A percentile compares a stretch with the other conserved stretches of the same genome.
Evolutionary conservation across 2,113 vertebrate species (phyloP).

Genomic region (Zosterops borbonicus): DNA sequence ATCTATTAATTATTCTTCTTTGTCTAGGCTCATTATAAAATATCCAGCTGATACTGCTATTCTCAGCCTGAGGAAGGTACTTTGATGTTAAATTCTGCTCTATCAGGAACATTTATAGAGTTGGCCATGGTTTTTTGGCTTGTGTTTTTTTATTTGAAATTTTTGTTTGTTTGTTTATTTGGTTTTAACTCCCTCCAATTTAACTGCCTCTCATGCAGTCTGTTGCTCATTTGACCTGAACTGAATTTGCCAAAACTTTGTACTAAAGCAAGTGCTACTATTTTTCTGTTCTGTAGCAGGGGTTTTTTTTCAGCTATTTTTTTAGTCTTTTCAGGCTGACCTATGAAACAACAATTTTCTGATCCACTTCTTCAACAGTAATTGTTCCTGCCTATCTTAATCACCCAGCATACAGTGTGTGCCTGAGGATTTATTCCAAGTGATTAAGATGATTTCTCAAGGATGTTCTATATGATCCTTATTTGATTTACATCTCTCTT

Average conservation of each 20-base stretch:
- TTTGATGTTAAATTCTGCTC: background rate
- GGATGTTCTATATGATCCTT: background rate
- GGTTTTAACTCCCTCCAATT: background rate
- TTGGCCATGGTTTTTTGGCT: background rate
- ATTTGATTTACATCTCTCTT: background rate
- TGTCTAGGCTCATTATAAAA: conserved; percentile 1
- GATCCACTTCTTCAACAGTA: background rate
- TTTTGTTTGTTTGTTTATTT: background rate
- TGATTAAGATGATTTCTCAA: background rate
- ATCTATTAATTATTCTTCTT: background rate
- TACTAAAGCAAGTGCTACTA: background rate
- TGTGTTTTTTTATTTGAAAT: background rate
- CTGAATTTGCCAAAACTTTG: background rate
- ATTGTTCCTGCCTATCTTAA: background rate
- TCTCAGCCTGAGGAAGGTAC: background rate
- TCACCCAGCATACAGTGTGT: background rate
- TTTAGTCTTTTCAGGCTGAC: background rate
- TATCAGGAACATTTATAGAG: background rate
- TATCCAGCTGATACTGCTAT: background rate
- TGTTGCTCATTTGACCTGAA: background rate
- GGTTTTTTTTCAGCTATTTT: background rate
- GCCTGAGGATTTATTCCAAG: background rate
- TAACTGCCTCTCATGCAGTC: background rate
- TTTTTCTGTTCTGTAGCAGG: background rate
- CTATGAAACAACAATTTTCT: background rate